Evolutionary conservation across 2,888 invertebrate species (phyloP).

Genomic region (Drosophila cyrtoloma): DNA sequence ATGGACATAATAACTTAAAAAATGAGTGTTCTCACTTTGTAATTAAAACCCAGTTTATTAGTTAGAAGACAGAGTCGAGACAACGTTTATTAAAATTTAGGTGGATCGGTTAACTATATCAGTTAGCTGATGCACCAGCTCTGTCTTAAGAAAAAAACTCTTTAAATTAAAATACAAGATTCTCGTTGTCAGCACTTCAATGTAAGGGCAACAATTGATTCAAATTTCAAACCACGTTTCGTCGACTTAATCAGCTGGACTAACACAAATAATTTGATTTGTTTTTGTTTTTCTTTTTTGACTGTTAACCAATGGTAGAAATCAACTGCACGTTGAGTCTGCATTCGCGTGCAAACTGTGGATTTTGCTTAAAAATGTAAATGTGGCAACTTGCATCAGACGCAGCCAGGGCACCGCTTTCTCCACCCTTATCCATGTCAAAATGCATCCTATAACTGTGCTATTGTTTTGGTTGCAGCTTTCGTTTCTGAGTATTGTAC

Average conservation of each 20-base stretch:
- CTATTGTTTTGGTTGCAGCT: conserved; percentile 21
- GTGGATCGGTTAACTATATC: not conserved
- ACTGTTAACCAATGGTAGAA: conserved; percentile 28
- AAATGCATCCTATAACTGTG: conserved; percentile 37
- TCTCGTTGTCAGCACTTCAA: conserved; percentile 20
- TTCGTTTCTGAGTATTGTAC: not conserved
- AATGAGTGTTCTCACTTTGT: not conserved
- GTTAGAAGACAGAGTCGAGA: not conserved
- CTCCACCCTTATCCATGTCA: not conserved
- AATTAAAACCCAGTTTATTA: too few relatives aligned
- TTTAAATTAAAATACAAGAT: not conserved
- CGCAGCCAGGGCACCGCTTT: conserved; percentile 15
- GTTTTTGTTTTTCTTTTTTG: conserved; percentile 3
- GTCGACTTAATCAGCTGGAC: conserved; percentile 74
- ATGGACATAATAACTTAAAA: not conserved
- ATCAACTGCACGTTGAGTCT: conserved; percentile 45
- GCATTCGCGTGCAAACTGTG: conserved; percentile 46
- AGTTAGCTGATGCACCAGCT: not conserved
- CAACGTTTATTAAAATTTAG: not conserved
- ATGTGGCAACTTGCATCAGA: conserved; percentile 60
- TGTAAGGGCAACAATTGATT: conserved; percentile 44
- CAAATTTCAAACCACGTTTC: conserved; percentile 74
- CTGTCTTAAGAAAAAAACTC: not conserved
- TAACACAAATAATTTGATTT: conserved; percentile 15
- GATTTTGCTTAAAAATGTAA: conserved; percentile 65